These are phyloP conservation scores for Ciona savignyi DNA, from an alignment of 23 tunicate genomes.

Conservation along the genomic window DNA sequence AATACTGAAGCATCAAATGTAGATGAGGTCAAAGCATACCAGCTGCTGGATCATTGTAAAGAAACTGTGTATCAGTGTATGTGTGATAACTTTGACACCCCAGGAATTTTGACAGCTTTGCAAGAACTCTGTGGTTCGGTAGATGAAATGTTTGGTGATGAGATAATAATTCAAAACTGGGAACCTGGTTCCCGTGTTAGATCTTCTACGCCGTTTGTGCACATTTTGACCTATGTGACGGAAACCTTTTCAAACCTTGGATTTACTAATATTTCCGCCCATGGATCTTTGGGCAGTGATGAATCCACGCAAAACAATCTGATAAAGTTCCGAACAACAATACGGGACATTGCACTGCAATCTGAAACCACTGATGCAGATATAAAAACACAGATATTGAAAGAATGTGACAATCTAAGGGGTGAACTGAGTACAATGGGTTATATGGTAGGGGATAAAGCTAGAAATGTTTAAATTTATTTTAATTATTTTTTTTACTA, in stretches of 20 bases:
- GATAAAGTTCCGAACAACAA: not conserved
- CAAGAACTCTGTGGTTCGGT: not conserved
- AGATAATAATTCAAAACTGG: not conserved
- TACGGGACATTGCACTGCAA: not conserved
- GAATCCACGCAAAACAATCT: not conserved
- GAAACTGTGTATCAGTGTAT: not conserved
- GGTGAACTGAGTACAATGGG: too few relatives aligned
- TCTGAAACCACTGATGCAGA: not conserved
- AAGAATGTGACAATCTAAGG: not conserved
- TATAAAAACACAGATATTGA: not conserved
- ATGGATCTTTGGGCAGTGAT: too few relatives aligned
- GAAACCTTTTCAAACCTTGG: slow-evolving; percentile 12
- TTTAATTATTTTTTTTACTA: too few relatives aligned
- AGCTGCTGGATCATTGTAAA: slow-evolving; percentile 9
- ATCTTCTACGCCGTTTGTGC: not conserved
- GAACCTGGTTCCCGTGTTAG: not conserved
- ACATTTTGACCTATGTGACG: slow-evolving; percentile 6
- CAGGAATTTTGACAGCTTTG: not conserved
- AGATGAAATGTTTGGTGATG: slow-evolving; percentile 1
- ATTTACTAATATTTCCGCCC: slow-evolving; percentile 1
- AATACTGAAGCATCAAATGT: slow-evolving; percentile 7
- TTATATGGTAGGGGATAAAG: too few relatives aligned
- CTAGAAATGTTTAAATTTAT: too few relatives aligned
- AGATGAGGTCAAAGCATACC: not conserved
- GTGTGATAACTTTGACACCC: slow-evolving; percentile 14